These are phyloP conservation scores for Lordiphosa andalusiaca DNA, from an alignment of 2,888 invertebrate species.

Conservation along the genomic window DNA sequence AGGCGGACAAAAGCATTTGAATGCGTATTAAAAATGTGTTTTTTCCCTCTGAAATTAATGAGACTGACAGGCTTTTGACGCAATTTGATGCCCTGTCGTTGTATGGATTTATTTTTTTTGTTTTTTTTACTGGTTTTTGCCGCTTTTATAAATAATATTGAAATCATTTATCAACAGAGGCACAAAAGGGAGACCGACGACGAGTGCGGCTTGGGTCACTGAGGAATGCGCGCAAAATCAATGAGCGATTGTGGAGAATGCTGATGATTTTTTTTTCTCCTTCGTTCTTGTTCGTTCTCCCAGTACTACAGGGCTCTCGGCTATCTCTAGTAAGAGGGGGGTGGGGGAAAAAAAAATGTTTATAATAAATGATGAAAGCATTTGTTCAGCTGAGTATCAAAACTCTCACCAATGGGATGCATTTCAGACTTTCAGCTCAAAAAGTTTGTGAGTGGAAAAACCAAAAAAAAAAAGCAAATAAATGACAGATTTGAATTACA, in stretches of 20 bases:
- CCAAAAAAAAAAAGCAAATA: too few relatives aligned
- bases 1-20: constrained; percentile 54
- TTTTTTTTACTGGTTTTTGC: constrained; percentile 12
- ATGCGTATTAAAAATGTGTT: constrained; percentile 54
- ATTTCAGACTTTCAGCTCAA: too few relatives aligned
- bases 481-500: too few relatives aligned
- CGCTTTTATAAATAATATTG: constrained; percentile 55
- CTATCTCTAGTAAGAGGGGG: background rate
- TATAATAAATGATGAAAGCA: constrained; percentile 10
- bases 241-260: constrained; percentile 48
- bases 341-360: constrained; percentile 1
- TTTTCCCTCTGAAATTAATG: constrained; percentile 57
- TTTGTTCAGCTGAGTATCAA: background rate
- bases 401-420: too few relatives aligned
- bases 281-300: constrained; percentile 8
- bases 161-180: constrained; percentile 66
- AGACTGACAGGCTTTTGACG: constrained; percentile 73
- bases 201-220: constrained; percentile 25
- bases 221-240: constrained; percentile 51
- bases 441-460: too few relatives aligned
- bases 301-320: too few relatives aligned
- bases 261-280: constrained; percentile 11
- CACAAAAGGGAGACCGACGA: constrained; percentile 54
- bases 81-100: constrained; percentile 70
- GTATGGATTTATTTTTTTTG: constrained; percentile 2